phyloP scores from a whole-genome alignment of 2,888 invertebrate species.

The Lepas anatifera region DNA sequence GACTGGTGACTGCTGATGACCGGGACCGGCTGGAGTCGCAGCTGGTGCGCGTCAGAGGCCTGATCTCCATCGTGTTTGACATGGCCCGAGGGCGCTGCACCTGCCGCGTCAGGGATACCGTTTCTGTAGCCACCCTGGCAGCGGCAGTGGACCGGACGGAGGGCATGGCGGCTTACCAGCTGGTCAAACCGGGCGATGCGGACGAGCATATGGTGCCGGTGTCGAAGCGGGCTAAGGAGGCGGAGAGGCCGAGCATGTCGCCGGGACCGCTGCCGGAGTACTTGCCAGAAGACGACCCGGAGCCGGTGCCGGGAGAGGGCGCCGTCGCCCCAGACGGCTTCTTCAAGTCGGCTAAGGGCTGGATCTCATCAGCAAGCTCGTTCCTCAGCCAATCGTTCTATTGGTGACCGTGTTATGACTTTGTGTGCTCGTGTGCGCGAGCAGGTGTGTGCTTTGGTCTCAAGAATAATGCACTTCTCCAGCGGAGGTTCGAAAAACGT shows the following conservation, averaged over 20 bases:
- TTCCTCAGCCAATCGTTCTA: slow-evolving; percentile 26
- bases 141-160: slow-evolving; percentile 24
- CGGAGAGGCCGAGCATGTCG: slow-evolving; percentile 11
- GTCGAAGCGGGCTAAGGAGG: background rate
- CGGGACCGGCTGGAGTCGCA: slow-evolving; percentile 24
- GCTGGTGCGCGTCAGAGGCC: slow-evolving; percentile 25
- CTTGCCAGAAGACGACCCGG: slow-evolving; percentile 25
- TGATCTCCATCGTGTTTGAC: slow-evolving; percentile 27
- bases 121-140: slow-evolving; percentile 24
- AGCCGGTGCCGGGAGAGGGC: slow-evolving; percentile 17
- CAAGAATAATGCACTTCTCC: too few species aligned
- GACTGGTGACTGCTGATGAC: slow-evolving; percentile 16
- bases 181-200: slow-evolving; percentile 19
- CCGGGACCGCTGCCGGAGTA: slow-evolving; percentile 25
- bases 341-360: slow-evolving; percentile 23
- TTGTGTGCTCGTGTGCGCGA: too few species aligned
- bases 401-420: too few species aligned
- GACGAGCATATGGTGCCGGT: slow-evolving; percentile 20
- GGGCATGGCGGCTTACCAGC: slow-evolving; percentile 19
- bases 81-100: slow-evolving; percentile 23
- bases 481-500: too few species aligned
- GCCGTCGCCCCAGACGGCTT: slow-evolving; percentile 22
- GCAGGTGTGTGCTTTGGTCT: too few species aligned
- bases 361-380: slow-evolving; percentile 24
- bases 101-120: slow-evolving; percentile 24